A percentile compares a stretch with the other conserved stretches of the same genome.
phyloP scores from a whole-genome alignment of 1,140 invertebrate genomes.

The Lethocerus indicus region DNA sequence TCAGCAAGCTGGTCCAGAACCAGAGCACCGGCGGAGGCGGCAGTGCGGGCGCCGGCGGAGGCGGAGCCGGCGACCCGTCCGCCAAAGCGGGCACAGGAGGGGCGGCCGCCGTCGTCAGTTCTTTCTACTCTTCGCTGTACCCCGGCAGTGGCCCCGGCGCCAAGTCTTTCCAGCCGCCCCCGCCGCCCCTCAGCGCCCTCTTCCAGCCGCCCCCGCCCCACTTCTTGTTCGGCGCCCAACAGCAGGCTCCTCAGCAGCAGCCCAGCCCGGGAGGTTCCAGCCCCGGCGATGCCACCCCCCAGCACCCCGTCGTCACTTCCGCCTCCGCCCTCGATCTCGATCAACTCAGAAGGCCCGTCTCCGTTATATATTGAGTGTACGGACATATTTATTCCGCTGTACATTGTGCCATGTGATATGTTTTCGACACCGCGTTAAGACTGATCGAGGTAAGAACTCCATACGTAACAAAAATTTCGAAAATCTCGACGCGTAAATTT shows the following conservation, averaged over 20 bases:
- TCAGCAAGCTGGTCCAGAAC: constrained; percentile 32
- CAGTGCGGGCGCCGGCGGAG: constrained; percentile 28
- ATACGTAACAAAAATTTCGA: no score
- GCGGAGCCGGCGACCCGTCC: constrained; percentile 21
- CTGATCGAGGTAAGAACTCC: no score
- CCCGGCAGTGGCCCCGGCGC: constrained; percentile 6
- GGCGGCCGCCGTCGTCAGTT: constrained; percentile 35
- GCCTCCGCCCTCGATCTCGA: constrained; percentile 17
- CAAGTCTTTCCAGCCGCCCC: constrained; percentile 13
- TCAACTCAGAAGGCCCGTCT: constrained; percentile 18
- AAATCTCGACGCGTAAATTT: no score
- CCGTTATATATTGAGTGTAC: constrained; percentile 20
- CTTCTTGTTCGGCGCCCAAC: constrained; percentile 14
- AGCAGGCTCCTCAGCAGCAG: constrained; percentile 16
- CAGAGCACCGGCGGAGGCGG: constrained; percentile 19
- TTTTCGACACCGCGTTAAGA: no score
- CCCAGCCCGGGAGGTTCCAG: no score
- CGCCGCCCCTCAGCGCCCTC: constrained; percentile 9
- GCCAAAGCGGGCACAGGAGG: constrained; percentile 19
- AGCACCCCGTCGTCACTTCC: background rate
- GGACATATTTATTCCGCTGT: no score
- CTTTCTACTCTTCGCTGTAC: constrained; percentile 43
- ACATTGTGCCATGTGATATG: no score
- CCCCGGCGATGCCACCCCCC: constrained; percentile 13
- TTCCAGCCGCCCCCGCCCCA: constrained; percentile 17